Evolutionary conservation across 2,888 invertebrate genomes (phyloP).

Genomic region (Linnaemya tessellans): DNA sequence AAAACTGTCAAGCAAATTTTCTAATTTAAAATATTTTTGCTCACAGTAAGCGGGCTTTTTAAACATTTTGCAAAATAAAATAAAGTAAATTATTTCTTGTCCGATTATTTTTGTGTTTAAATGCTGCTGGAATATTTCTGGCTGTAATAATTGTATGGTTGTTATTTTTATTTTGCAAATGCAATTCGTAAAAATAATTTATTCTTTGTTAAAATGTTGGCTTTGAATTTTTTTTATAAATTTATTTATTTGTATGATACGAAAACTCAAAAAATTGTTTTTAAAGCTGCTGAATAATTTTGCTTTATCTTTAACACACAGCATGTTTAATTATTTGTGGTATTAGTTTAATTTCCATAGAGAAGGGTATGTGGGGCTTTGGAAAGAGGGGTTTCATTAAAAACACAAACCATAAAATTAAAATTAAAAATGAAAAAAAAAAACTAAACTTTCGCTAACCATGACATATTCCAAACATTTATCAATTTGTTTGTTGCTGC

Average conservation of each 20-base stretch:
- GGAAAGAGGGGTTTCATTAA: conserved; percentile 12
- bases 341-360: conserved; percentile 7
- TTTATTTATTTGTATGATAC: conserved; percentile 10
- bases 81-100: neutral
- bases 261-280: neutral
- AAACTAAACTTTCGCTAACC: conserved; percentile 64
- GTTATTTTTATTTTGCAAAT: neutral
- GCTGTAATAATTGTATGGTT: neutral
- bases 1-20: neutral
- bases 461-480: conserved; percentile 66
- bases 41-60: neutral
- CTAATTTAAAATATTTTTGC: neutral
- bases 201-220: neutral
- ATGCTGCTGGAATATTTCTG: neutral
- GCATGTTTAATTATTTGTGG: conserved; percentile 7
- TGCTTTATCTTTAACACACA: conserved; percentile 42
- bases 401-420: conserved; percentile 10
- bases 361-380: neutral
- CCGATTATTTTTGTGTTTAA: neutral
- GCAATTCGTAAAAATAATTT: neutral
- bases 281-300: conserved; percentile 24
- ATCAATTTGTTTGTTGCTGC: conserved; percentile 30
- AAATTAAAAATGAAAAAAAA: neutral
- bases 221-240: conserved; percentile 6
- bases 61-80: neutral